phyloP scores from a whole-genome alignment of 2,888 invertebrate species.

The Lissocephala sabroskyi region DNA sequence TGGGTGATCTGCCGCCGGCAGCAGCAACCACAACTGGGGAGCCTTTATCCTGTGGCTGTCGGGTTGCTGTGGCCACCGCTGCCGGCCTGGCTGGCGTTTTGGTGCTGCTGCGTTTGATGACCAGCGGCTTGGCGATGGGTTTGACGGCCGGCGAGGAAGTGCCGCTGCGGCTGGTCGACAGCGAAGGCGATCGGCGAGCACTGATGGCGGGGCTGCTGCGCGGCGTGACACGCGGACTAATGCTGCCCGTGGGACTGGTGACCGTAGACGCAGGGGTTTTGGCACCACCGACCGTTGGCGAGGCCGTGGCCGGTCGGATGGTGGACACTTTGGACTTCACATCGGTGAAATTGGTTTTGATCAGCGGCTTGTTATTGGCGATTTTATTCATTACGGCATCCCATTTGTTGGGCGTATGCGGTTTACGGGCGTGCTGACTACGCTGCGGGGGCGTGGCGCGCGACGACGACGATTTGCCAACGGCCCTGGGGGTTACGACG shows the following conservation, averaged over 20 bases:
- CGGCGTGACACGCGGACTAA: slow-evolving; percentile 43
- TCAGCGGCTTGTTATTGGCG: slow-evolving; percentile 76
- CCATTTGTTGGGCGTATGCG: slow-evolving; percentile 76
- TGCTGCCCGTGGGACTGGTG: slow-evolving; percentile 3
- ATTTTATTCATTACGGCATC: slow-evolving; percentile 90
- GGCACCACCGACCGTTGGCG: slow-evolving; percentile 1
- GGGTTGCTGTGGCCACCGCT: slow-evolving; percentile 27
- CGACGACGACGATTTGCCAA: background rate
- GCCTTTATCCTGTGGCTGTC: slow-evolving; percentile 65
- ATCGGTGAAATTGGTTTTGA: slow-evolving; percentile 83
- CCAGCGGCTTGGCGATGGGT: slow-evolving; percentile 10
- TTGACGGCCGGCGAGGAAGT: slow-evolving; percentile 21
- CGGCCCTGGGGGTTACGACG: slow-evolving; percentile 9
- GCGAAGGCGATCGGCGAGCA: slow-evolving; percentile 40
- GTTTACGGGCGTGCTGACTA: slow-evolving; percentile 47
- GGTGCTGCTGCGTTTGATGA: slow-evolving; percentile 20
- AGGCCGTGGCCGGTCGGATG: slow-evolving; percentile 33
- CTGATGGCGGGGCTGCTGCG: slow-evolving; percentile 15
- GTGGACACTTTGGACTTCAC: slow-evolving; percentile 88
- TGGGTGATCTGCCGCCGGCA: slow-evolving; percentile 31
- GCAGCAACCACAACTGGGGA: slow-evolving; percentile 42
- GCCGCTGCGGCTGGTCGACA: slow-evolving; percentile 6
- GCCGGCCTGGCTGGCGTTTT: slow-evolving; percentile 20
- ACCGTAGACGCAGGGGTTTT: background rate
- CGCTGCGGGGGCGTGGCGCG: background rate